Evolutionary conservation across 2,797 vertebrate genomes (phyloP), one percentile per base, ranked within the genome.

Genomic region (Lacerta viridis): DNA sequence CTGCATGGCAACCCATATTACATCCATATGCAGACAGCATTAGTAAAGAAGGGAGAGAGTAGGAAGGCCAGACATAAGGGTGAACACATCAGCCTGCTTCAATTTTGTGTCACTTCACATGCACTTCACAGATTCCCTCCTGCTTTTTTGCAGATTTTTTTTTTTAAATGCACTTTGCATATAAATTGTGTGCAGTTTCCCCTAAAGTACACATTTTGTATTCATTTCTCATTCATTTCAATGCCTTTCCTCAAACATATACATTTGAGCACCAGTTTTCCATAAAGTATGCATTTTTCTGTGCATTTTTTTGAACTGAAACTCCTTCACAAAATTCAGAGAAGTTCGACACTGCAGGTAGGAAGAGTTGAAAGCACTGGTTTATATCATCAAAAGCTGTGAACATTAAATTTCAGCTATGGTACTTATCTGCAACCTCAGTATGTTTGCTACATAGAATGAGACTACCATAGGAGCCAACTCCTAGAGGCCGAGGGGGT

Each of bases 21-120:
- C 18, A 71, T 88, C 84, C 89, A 86, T 87, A 71, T 29, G 27
- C 83, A 88, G 81, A 72, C 72, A 41, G 5, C 8, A 93, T n/a
- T 59, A 39, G 27, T 79, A 25, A 25, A 3, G 75, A 33, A 36
- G 25, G 46, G 43, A 29, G 5, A 72, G 27, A n/a, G 9, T 27
- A 71, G 15, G 39, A 41, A 36, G 17, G 15, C 68, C 39, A 69
- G 20, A 5, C 17, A 68, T 36, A 74, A 18, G 33, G 72, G 18
- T 74, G 20, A 39, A 39, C 18, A 18, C 15, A 74, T 39, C 33
- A 39, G 15, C 33, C 36, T 74, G 33, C 36, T 36, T 39, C 15
- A 17, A 18, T 39, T 17, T 18, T 27, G 25, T 74, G 36, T 36
- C 15, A 74, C 33, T 74, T 74, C 17, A 33, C 13, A 39, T 74